Evolutionary conservation across 2,113 vertebrate species (phyloP).

Genomic region (Coryphaenoides rupestris): DNA sequence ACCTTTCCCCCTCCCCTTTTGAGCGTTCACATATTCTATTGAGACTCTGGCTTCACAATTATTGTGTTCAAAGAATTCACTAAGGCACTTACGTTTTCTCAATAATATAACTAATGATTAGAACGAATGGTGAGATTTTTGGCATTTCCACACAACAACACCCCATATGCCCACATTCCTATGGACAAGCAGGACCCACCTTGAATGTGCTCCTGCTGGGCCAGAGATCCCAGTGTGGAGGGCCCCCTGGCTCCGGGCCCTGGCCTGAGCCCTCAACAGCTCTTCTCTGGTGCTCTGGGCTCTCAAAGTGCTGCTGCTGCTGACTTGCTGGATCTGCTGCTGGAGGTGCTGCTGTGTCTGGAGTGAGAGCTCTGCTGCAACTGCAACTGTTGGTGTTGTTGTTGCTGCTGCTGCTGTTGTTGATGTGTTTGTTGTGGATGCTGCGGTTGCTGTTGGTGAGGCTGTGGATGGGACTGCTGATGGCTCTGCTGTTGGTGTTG

Average conservation of each 20-base stretch:
- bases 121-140: no score
- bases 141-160: no score
- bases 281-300: constrained; percentile 87
- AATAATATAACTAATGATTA: no score
- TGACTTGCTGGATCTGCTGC: constrained; percentile 77
- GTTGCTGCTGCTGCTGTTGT: constrained; percentile 62
- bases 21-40: no score
- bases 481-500: constrained; percentile 77
- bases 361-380: constrained; percentile 70
- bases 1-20: no score
- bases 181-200: constrained; percentile 69
- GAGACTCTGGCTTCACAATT: no score
- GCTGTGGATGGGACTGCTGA: constrained; percentile 79
- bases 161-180: constrained; percentile 14
- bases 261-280: constrained; percentile 85
- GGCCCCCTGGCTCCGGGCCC: constrained; percentile 70
- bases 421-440: constrained; percentile 75
- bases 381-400: constrained; percentile 57
- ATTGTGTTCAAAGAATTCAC: no score
- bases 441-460: constrained; percentile 61
- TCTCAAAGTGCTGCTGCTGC: constrained; percentile 81
- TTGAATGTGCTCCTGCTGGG: constrained; percentile 78
- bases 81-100: no score
- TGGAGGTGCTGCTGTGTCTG: constrained; percentile 74
- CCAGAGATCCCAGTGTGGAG: constrained; percentile 83